Conservation (phyloP, 2,888 invertebrate genomes). For the Epinotia brunnichana region DNA sequence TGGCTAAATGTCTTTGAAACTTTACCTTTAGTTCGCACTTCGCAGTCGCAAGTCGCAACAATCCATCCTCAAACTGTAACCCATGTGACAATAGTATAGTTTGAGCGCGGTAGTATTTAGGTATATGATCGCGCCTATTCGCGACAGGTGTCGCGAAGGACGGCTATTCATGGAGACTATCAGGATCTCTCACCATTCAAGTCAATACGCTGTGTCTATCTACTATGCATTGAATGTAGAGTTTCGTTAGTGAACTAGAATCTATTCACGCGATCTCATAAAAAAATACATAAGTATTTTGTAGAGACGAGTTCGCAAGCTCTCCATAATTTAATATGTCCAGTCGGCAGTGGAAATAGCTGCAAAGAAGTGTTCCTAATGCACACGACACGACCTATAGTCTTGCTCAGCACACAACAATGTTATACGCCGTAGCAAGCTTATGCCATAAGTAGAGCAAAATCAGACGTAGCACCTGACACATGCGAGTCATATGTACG, state of each 20-base stretch:
- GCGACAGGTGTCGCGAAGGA: constrained; percentile 37
- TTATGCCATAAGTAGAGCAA: no score
- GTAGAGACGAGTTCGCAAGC: not conserved
- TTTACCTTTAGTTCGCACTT: constrained; percentile 17
- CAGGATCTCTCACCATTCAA: constrained; percentile 39
- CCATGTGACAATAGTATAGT: not conserved
- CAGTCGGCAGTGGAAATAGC: not conserved
- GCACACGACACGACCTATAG: no score
- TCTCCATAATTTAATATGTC: not conserved
- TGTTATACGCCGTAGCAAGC: no score
- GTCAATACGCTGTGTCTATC: constrained; percentile 24
- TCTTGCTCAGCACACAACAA: no score
- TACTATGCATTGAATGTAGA: constrained; percentile 5
- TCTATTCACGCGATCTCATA: not conserved
- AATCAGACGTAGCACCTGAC: no score
- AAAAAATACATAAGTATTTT: not conserved
- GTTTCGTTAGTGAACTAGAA: constrained; percentile 23
- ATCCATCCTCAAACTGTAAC: not conserved
- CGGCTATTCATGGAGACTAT: constrained; percentile 36
- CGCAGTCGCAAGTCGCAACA: not conserved
- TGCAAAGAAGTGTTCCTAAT: not conserved
- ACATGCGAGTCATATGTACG: no score
- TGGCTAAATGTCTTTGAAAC: constrained; percentile 21
- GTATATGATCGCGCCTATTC: constrained; percentile 23
- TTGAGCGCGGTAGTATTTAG: not conserved